Conservation (phyloP, 1,140 invertebrate genomes). For the Micrasema longulum region DNA sequence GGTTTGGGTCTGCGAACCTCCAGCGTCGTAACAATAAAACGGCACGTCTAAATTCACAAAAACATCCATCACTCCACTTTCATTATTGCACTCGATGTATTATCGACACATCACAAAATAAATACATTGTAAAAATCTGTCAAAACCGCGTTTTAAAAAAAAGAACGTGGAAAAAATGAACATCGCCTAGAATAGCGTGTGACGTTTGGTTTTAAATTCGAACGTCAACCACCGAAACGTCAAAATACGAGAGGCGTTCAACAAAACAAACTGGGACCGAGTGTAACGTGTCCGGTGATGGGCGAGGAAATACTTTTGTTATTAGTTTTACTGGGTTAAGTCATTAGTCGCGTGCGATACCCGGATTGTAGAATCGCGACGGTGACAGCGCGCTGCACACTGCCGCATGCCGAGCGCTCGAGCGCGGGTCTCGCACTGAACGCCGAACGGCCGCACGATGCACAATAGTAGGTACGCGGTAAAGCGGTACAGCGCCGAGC, state of each 20-base stretch:
- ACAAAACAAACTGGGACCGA: slow-evolving; percentile 12
- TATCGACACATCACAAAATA: too few relatives aligned
- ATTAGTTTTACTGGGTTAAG: neutral
- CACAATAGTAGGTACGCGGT: too few relatives aligned
- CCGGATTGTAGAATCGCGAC: neutral
- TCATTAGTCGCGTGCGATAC: neutral
- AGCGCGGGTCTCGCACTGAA: slow-evolving; percentile 20
- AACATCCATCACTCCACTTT: slow-evolving; percentile 17
- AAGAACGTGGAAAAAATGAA: slow-evolving; percentile 14
- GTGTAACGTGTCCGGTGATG: neutral
- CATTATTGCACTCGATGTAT: slow-evolving; percentile 3
- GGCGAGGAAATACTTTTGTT: neutral
- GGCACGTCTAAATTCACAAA: slow-evolving; percentile 33
- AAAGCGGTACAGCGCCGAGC: neutral
- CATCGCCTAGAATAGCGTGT: slow-evolving; percentile 16
- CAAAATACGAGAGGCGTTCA: slow-evolving; percentile 3
- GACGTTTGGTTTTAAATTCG: slow-evolving; percentile 27
- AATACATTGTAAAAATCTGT: slow-evolving; percentile 10
- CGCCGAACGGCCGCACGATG: neutral
- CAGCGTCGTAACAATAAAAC: slow-evolving; percentile 25
- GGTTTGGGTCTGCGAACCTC: neutral
- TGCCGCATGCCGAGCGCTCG: slow-evolving; percentile 28
- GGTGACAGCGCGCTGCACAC: slow-evolving; percentile 5
- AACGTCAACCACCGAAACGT: slow-evolving; percentile 12
- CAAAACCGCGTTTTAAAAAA: slow-evolving; percentile 11